Evolutionary conservation across 2,797 vertebrate species (phyloP).

Genomic region (Coendou prehensilis): DNA sequence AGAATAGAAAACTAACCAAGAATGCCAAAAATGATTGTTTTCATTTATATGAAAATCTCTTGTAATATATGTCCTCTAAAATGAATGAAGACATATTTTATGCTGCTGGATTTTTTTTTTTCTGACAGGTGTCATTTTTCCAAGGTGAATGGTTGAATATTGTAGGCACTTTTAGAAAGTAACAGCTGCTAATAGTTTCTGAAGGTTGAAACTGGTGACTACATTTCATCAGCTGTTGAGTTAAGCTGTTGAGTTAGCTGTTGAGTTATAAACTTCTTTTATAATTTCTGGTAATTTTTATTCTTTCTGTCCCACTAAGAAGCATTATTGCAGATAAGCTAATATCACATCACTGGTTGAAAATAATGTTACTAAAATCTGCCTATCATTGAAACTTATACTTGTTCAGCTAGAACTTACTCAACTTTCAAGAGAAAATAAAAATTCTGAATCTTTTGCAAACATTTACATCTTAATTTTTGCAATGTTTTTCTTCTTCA

Average conservation of each 20-base stretch:
- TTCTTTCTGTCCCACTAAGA: background rate
- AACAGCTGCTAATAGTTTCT: constrained; percentile 65
- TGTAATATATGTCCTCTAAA: constrained; percentile 54
- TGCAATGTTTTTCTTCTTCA: constrained; percentile 1
- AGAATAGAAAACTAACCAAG: background rate
- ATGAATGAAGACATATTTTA: constrained; percentile 68
- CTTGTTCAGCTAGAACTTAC: background rate
- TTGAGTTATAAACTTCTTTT: constrained; percentile 8
- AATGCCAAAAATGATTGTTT: constrained; percentile 51
- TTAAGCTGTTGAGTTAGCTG: background rate
- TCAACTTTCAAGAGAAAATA: constrained; percentile 26
- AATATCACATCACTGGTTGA: background rate
- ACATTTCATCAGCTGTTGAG: constrained; percentile 11
- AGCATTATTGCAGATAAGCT: background rate
- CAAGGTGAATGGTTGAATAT: constrained; percentile 62
- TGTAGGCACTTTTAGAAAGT: constrained; percentile 66
- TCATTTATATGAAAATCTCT: constrained; percentile 42
- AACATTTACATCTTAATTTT: constrained; percentile 48
- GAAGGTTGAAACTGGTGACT: constrained; percentile 48
- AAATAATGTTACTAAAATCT: constrained; percentile 37
- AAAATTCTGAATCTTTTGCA: constrained; percentile 48
- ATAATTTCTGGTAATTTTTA: background rate
- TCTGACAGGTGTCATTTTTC: constrained; percentile 69
- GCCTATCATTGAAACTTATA: background rate
- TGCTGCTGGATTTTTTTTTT: background rate